Percentiles rank a stretch among this genome's conserved stretches.
phyloP scores from a whole-genome alignment of 2,888 invertebrate species.

The Drosophila kanekoi region DNA sequence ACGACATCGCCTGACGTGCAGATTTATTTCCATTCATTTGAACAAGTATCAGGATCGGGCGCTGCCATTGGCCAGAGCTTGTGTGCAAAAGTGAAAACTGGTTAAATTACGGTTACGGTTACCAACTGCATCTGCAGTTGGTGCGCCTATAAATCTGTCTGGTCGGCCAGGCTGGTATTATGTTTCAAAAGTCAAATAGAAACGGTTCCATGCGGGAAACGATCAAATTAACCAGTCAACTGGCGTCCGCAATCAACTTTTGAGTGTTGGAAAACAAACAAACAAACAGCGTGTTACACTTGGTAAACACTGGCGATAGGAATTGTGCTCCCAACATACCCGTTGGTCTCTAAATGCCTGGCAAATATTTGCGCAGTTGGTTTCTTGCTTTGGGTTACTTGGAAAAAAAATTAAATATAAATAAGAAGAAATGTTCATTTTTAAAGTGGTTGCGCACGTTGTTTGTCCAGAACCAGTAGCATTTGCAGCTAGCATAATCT shows the following conservation, averaged over 20 bases:
- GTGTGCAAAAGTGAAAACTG: slow-evolving; percentile 66
- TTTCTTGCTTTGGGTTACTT: too few relatives aligned
- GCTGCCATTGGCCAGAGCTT: slow-evolving; percentile 25
- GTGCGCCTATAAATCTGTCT: slow-evolving; percentile 59
- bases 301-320: slow-evolving; percentile 61
- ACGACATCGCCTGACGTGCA: slow-evolving; percentile 55
- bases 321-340: too few relatives aligned
- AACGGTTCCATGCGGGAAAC: slow-evolving; percentile 12
- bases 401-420: not conserved
- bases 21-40: slow-evolving; percentile 64
- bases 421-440: slow-evolving; percentile 31
- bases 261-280: slow-evolving; percentile 73
- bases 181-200: slow-evolving; percentile 49
- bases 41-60: slow-evolving; percentile 29
- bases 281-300: slow-evolving; percentile 75
- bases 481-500: slow-evolving; percentile 61
- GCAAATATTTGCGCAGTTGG: slow-evolving; percentile 70
- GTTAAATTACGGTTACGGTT: slow-evolving; percentile 50
- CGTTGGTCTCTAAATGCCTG: slow-evolving; percentile 38
- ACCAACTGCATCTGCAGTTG: slow-evolving; percentile 32
- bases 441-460: slow-evolving; percentile 37
- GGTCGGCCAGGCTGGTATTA: slow-evolving; percentile 33
- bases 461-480: slow-evolving; percentile 63
- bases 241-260: slow-evolving; percentile 51
- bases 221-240: slow-evolving; percentile 19